Base-by-base conservation (phyloP, 2,888 invertebrate genomes). In the Keiferia lycopersicella region DNA sequence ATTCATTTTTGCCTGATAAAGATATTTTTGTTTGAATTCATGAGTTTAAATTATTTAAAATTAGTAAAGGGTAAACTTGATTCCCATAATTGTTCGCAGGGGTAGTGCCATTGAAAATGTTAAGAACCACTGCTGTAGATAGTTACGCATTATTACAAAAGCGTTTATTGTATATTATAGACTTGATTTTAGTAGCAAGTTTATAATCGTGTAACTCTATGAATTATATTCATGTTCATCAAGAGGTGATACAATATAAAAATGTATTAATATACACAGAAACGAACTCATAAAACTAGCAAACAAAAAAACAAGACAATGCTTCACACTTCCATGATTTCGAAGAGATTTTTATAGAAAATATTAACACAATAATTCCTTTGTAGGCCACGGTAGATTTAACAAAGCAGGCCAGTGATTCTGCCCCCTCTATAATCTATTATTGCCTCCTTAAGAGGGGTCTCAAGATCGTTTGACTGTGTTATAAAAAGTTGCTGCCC, bases 341-440 rank as follows among this genome's bases (percentile, higher is more conserved):
- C 30, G 14, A 30, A 51, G 41, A 62, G 60, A 61, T 45, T 34
- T 34, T 41, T 56, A 61, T 30, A 66, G 51, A 58, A 61, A 63
- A 60, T 62, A 62, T 59, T 64, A 60, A 65, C 53, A 39, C 39
- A 62, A 53, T 34, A 38, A 51, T 51, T 65, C 61, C 63, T 68
- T 64, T 66, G 56, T 68, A 62, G 45, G 71, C 71, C 75, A 72
- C 68, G 71, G 70, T 67, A 72, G 72, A 75, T 73, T 78, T 74
- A 70, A 73, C 71, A 81, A 80, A 75, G 71, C 70, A 65, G 70
- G 69, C 72, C 73, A 74, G 78, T 76, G 78, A 77, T 76, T 70
- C 68, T 73, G 71, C 77, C 78, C 87, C 88, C 83, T 79, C 56
- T 72, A 74, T 81, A 86, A 88, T 86, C 83, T 34, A 34, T 56